These are phyloP conservation scores for Amblyjoppa proteus DNA, from an alignment of 2,888 invertebrate species.

Conservation along the genomic window DNA sequence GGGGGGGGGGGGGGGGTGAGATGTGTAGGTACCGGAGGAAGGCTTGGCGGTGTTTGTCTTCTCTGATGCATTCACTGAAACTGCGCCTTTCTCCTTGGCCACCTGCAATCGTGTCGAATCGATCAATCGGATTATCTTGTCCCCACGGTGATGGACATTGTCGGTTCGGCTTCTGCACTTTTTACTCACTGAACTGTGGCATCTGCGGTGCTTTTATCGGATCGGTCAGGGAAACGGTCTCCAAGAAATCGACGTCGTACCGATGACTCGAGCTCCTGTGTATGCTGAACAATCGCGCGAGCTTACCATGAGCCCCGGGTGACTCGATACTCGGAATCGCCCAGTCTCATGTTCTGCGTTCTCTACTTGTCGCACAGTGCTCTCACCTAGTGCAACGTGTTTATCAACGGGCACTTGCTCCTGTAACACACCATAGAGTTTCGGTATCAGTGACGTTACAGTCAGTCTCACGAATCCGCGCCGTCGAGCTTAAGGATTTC, in stretches of 20 bases:
- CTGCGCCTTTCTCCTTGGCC: conserved; percentile 88
- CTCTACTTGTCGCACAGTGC: conserved; percentile 93
- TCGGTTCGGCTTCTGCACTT: neutral
- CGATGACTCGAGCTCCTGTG: conserved; percentile 93
- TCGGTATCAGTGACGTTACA: conserved; percentile 4
- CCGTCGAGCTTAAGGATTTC: neutral
- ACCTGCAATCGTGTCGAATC: conserved; percentile 85
- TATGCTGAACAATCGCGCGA: conserved; percentile 96
- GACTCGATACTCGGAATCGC: conserved; percentile 85
- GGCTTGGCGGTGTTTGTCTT: conserved; percentile 91
- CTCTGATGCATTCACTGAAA: conserved; percentile 86
- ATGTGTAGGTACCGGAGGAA: conserved; percentile 93
- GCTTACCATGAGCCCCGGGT: conserved; percentile 88
- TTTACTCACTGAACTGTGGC: conserved; percentile 91
- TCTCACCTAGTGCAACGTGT: conserved; percentile 92
- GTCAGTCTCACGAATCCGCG: neutral
- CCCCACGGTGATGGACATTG: neutral
- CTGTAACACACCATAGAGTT: conserved; percentile 82
- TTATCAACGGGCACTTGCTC: conserved; percentile 92
- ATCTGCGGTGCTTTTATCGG: conserved; percentile 87
- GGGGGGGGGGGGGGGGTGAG: conserved; percentile 92
- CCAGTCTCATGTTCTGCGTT: conserved; percentile 82
- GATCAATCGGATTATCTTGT: conserved; percentile 4
- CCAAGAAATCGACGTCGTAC: conserved; percentile 89
- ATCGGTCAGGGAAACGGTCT: conserved; percentile 82